phyloP scores from a whole-genome alignment of 1,140 invertebrate species.

The Condylostylus longicornis region DNA sequence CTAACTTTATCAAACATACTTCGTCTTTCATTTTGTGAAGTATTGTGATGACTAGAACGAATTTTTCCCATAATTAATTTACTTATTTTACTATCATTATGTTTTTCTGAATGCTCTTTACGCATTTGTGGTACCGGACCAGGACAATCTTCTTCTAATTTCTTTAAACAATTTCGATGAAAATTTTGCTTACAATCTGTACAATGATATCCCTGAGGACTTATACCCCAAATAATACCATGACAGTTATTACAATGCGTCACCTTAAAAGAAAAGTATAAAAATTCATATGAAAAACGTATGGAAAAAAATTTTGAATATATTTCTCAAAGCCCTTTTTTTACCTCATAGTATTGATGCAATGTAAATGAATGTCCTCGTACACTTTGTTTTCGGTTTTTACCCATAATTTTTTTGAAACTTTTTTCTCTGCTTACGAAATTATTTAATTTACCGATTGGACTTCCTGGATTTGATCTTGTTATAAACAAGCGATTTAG shows the following conservation, averaged over 20 bases:
- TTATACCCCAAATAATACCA: constrained; percentile 81
- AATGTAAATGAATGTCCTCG: constrained; percentile 81
- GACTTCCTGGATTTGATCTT: constrained; percentile 24
- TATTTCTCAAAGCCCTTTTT: too few relatives aligned
- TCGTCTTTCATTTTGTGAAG: neutral
- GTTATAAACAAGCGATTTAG: constrained; percentile 35
- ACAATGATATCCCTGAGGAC: constrained; percentile 86
- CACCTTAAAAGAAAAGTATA: too few relatives aligned
- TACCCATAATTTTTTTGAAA: constrained; percentile 55
- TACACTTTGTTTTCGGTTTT: constrained; percentile 46
- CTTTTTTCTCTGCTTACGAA: constrained; percentile 70
- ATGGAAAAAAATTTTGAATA: too few relatives aligned
- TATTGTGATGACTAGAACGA: constrained; percentile 34
- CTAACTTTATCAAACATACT: neutral
- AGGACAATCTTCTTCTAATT: constrained; percentile 71
- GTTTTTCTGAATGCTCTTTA: constrained; percentile 39
- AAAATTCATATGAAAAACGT: too few relatives aligned
- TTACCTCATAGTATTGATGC: constrained; percentile 75
- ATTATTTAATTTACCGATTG: constrained; percentile 45
- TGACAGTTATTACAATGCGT: constrained; percentile 88
- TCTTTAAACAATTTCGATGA: constrained; percentile 67
- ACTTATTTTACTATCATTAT: constrained; percentile 49
- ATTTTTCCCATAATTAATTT: constrained; percentile 65
- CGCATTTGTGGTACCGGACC: constrained; percentile 55
- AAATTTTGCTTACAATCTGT: constrained; percentile 78